Evolutionary conservation across 2,797 vertebrate species (phyloP).

Genomic region (Darevskia nairensis): DNA sequence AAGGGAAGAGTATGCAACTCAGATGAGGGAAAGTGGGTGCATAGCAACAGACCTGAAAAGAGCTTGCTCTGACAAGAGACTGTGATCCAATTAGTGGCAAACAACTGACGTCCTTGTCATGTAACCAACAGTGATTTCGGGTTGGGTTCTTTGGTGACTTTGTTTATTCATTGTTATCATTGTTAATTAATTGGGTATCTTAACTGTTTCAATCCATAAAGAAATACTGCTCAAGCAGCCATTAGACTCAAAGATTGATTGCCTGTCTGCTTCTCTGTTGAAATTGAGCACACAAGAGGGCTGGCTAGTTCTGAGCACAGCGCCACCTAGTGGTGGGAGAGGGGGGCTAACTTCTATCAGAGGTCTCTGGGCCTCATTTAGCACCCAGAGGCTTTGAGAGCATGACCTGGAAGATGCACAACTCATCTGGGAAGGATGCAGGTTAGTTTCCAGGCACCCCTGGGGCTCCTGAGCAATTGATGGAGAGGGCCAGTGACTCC

Average conservation of each 20-base stretch:
- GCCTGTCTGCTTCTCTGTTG: neutral
- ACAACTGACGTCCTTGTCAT: neutral
- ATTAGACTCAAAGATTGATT: neutral
- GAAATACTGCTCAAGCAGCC: neutral
- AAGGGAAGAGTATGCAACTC: neutral
- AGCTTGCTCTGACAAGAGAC: neutral
- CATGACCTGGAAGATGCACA: neutral
- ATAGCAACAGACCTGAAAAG: neutral
- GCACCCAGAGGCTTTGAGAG: neutral
- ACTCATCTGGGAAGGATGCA: neutral
- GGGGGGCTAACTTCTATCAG: neutral
- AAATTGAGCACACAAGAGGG: neutral
- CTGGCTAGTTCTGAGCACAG: neutral
- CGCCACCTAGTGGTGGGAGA: neutral
- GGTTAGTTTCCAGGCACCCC: no score
- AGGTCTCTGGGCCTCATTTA: neutral
- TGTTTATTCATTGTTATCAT: conserved; percentile 7
- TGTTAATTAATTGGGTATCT: neutral
- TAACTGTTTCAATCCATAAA: neutral
- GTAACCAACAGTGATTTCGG: neutral
- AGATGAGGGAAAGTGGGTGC: no score
- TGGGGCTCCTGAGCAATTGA: neutral
- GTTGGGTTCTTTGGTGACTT: neutral
- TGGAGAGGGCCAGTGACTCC: no score
- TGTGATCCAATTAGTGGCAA: neutral